phyloP scores from a whole-genome alignment of 2,113 vertebrate genomes.

The Brachyhypopomus gauderio region DNA sequence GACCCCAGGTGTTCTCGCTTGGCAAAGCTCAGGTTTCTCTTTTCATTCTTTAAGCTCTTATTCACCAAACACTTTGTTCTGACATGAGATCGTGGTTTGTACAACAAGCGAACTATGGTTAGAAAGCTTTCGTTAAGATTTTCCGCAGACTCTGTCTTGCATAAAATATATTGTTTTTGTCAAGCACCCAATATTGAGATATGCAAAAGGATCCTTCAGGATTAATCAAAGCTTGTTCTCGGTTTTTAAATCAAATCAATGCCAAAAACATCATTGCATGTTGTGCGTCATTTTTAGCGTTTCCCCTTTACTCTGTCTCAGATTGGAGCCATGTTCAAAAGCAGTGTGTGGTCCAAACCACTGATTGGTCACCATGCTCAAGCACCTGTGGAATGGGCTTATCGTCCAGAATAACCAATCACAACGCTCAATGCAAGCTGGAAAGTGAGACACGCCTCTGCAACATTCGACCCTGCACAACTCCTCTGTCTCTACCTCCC shows the following conservation, averaged over 20 bases:
- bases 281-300: neutral
- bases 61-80: too few species aligned
- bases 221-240: too few species aligned
- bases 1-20: too few species aligned
- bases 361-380: conserved; percentile 81
- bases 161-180: neutral
- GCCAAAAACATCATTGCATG: neutral
- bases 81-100: too few species aligned
- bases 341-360: conserved; percentile 76
- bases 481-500: conserved; percentile 68
- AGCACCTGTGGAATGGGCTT: conserved; percentile 80
- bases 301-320: conserved; percentile 4
- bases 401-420: conserved; percentile 78
- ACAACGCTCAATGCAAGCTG: conserved; percentile 79
- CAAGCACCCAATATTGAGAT: neutral
- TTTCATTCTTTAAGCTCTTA: too few species aligned
- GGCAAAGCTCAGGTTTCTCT: too few species aligned
- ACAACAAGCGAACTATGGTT: neutral
- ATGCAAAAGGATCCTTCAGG: neutral
- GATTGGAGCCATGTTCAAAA: conserved; percentile 50
- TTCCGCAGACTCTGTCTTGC: neutral
- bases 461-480: conserved; percentile 75
- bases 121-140: neutral
- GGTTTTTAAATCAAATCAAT: too few species aligned
- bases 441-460: conserved; percentile 80